Conservation (phyloP, 2,888 invertebrate genomes). For the Allophyes oxyacanthae region DNA sequence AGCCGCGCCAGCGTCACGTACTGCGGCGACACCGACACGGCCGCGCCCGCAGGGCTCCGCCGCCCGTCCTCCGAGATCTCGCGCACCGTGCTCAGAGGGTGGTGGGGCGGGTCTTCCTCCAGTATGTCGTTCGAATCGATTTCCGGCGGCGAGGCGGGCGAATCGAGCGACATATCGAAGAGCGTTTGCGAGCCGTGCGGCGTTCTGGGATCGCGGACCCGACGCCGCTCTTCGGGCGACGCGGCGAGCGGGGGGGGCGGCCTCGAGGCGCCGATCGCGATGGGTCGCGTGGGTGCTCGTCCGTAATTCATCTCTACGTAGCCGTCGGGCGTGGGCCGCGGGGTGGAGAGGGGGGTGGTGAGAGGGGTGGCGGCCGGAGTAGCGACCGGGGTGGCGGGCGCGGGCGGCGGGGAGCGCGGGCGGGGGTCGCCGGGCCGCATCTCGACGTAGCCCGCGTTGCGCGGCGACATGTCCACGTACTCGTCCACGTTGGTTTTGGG, state of each 20-base stretch:
- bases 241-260: conserved; percentile 56
- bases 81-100: conserved; percentile 72
- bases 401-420: conserved; percentile 26
- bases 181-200: conserved; percentile 91
- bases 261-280: conserved; percentile 86
- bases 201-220: conserved; percentile 69
- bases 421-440: conserved; percentile 84
- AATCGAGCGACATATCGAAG: conserved; percentile 92
- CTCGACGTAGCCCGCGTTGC: conserved; percentile 89
- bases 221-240: conserved; percentile 69
- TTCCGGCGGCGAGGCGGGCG: conserved; percentile 91
- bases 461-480: conserved; percentile 86
- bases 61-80: conserved; percentile 78
- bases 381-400: conserved; percentile 4
- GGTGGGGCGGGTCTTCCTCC: conserved; percentile 64
- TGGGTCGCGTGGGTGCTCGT: conserved; percentile 90
- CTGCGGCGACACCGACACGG: conserved; percentile 77
- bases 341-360: conserved; percentile 30
- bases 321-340: conserved; percentile 66
- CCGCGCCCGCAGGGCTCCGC: conserved; percentile 55
- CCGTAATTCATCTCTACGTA: conserved; percentile 88
- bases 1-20: conserved; percentile 84
- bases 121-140: conserved; percentile 70
- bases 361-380: conserved; percentile 30
- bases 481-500: conserved; percentile 72